phyloP scores from a whole-genome alignment of 2,113 vertebrate genomes.

The Aspidoscelis tigris region DNA sequence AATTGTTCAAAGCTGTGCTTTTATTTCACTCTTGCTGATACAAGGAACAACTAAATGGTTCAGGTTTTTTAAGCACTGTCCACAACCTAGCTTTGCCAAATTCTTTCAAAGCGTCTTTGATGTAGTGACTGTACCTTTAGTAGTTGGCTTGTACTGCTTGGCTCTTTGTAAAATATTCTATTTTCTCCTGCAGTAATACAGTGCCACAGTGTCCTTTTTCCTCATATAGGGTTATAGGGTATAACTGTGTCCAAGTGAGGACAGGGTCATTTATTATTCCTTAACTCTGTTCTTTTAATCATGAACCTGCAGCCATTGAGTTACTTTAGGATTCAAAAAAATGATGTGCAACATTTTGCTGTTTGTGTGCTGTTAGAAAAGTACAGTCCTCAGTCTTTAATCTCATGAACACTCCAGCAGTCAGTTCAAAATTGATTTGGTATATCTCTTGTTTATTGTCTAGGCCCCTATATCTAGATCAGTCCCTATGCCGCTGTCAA shows the following conservation, averaged over 20 bases:
- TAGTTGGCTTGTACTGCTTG: not conserved
- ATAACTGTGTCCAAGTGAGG: not conserved
- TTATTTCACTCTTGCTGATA: not conserved
- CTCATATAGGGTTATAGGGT: not conserved
- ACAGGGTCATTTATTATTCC: not conserved
- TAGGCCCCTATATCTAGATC: slow-evolving; percentile 84
- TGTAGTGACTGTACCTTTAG: not conserved
- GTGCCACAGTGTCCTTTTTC: not conserved
- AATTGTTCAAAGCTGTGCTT: not conserved
- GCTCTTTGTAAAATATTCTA: not conserved
- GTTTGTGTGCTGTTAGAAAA: not conserved
- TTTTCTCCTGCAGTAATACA: not conserved
- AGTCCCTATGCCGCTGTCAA: slow-evolving; percentile 81
- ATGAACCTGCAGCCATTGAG: not conserved
- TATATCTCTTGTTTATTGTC: slow-evolving; percentile 41
- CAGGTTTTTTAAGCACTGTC: not conserved
- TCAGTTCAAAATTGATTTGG: slow-evolving; percentile 8
- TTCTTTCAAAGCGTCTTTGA: not conserved
- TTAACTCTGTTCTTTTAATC: not conserved
- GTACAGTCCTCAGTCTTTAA: not conserved
- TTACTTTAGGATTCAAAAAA: not conserved
- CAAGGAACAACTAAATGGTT: not conserved
- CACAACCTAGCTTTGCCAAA: not conserved
- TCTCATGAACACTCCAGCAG: not conserved
- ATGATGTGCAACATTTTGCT: not conserved